Conservation (phyloP, 2,888 invertebrate species). For the Dynastes grantii region DNA sequence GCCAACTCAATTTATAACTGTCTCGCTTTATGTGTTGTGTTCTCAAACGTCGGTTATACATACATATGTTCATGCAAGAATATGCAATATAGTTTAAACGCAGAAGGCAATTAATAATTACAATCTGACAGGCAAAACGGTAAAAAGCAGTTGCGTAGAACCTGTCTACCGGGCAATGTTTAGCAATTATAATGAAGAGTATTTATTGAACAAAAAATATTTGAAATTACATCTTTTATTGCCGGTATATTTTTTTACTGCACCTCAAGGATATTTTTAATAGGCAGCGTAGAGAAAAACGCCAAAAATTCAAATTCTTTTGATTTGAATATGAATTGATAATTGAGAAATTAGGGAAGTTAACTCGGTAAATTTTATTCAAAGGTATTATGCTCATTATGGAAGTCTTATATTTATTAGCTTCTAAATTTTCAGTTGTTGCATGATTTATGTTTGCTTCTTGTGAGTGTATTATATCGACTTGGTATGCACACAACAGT, state of each 20-base stretch:
- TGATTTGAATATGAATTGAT: slow-evolving; percentile 5
- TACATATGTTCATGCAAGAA: background rate
- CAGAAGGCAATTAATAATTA: background rate
- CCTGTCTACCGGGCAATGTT: slow-evolving; percentile 1
- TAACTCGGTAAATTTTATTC: background rate
- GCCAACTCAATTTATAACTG: background rate
- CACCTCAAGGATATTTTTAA: background rate
- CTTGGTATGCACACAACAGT: background rate
- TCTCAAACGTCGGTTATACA: background rate
- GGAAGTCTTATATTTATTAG: slow-evolving; percentile 4
- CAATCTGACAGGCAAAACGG: slow-evolving; percentile 14
- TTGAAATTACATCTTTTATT: slow-evolving; percentile 7
- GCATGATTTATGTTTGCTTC: background rate
- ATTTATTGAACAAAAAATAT: slow-evolving; percentile 10
- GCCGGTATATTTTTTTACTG: background rate
- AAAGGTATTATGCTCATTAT: background rate
- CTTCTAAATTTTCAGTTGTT: slow-evolving; percentile 1
- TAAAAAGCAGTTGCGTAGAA: slow-evolving; percentile 20
- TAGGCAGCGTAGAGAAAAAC: background rate
- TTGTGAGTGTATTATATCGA: background rate
- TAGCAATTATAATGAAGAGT: slow-evolving; percentile 26
- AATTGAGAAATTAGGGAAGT: background rate
- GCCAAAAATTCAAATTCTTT: background rate
- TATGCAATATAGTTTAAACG: slow-evolving; percentile 1
- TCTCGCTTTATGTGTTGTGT: background rate